A percentile compares a stretch with the other conserved stretches of the same genome.
Evolutionary conservation across 2,888 invertebrate species (phyloP).

Genomic region (Parnassius orleans): DNA sequence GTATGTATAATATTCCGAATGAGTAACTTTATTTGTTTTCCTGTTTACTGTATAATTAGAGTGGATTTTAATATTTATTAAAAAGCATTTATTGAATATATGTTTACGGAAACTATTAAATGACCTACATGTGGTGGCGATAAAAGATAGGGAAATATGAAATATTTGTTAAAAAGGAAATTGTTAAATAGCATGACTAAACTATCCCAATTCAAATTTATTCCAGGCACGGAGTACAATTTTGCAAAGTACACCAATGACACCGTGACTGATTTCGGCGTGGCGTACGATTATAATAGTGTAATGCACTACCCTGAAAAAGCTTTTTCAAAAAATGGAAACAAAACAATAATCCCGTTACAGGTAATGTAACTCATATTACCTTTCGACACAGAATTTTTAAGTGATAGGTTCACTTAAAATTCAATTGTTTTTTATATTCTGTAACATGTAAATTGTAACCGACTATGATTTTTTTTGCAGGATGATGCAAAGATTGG

Average conservation of each 20-base stretch:
- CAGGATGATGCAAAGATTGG: conserved; percentile 63
- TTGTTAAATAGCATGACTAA: not conserved
- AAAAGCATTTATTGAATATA: too few species aligned
- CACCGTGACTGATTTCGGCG: conserved; percentile 83
- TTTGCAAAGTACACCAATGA: conserved; percentile 85
- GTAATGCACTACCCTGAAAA: conserved; percentile 86
- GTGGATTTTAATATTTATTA: too few species aligned
- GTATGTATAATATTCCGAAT: too few species aligned
- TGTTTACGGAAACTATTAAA: too few species aligned
- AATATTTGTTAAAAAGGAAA: too few species aligned
- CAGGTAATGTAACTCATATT: conserved; percentile 44
- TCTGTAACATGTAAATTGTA: not conserved
- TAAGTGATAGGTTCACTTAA: too few species aligned
- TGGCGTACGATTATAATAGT: conserved; percentile 85
- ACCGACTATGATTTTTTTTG: conserved; percentile 30
- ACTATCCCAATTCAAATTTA: conserved; percentile 2
- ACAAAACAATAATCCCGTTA: conserved; percentile 83
- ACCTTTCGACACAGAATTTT: too few species aligned
- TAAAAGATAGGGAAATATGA: too few species aligned
- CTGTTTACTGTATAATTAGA: too few species aligned
- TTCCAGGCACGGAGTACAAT: conserved; percentile 78
- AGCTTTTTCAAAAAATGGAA: conserved; percentile 85
- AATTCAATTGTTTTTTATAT: too few species aligned
- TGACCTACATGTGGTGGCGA: too few species aligned
- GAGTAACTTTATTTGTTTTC: too few species aligned